phyloP scores from a whole-genome alignment of 92 coral and sea anemone species.

The Bergia sp. region DNA sequence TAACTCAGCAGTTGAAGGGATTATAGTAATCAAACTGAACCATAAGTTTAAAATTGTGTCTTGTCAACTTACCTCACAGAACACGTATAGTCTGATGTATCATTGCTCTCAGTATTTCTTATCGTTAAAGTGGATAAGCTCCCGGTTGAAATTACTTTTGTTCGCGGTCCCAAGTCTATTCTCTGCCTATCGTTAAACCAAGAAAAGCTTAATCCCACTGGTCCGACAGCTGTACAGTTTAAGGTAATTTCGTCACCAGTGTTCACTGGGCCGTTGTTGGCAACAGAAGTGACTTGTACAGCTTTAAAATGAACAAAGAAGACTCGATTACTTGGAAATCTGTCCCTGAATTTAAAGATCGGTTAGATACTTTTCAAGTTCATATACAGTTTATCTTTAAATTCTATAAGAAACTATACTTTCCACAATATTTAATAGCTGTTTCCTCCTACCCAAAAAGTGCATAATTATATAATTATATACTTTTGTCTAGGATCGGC shows the following conservation, averaged over 20 bases:
- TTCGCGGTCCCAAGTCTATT: constrained; percentile 22
- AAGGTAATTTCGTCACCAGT: not conserved
- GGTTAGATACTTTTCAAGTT: too few relatives aligned
- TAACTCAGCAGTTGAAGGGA: too few relatives aligned
- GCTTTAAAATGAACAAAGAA: not conserved
- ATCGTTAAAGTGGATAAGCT: constrained; percentile 10
- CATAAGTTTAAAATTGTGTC: too few relatives aligned
- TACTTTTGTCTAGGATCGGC: too few relatives aligned
- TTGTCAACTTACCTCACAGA: not conserved
- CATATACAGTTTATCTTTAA: too few relatives aligned
- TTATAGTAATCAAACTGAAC: too few relatives aligned
- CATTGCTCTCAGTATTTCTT: not conserved
- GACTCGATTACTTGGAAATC: not conserved
- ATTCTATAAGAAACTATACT: too few relatives aligned
- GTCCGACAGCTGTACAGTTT: constrained; percentile 26
- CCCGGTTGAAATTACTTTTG: constrained; percentile 13
- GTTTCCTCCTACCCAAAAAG: too few relatives aligned
- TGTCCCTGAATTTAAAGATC: too few relatives aligned
- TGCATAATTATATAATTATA: too few relatives aligned
- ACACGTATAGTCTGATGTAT: not conserved
- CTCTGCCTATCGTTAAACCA: not conserved
- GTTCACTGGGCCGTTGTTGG: constrained; percentile 1
- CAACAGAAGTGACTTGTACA: not conserved
- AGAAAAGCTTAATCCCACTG: constrained; percentile 13
- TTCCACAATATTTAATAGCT: too few relatives aligned